phyloP scores from a whole-genome alignment of 2,797 vertebrate genomes.

The Pipistrellus kuhlii region DNA sequence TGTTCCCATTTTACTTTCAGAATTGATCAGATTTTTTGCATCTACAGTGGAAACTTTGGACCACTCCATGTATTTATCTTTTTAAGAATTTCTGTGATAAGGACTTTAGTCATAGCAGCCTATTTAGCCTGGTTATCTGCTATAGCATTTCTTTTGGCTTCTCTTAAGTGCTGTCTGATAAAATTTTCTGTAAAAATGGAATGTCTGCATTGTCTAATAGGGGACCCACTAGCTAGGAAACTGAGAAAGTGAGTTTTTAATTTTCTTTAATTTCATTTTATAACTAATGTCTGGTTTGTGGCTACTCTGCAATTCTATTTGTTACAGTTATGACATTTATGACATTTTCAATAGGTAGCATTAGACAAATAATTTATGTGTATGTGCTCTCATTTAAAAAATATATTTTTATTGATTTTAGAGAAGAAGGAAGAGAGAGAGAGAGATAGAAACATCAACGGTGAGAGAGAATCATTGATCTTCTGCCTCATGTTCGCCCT shows the following conservation, averaged over 20 bases:
- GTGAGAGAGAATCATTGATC: too few species aligned
- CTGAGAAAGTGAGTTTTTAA: constrained; percentile 10
- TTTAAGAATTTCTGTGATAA: neutral
- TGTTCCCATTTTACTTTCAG: neutral
- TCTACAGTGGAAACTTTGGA: neutral
- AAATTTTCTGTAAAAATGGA: neutral
- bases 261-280: neutral
- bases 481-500: too few species aligned
- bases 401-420: too few species aligned
- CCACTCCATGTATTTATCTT: neutral
- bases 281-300: neutral
- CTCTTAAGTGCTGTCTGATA: neutral
- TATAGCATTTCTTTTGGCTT: neutral
- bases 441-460: too few species aligned
- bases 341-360: neutral
- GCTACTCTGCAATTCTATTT: neutral
- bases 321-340: neutral
- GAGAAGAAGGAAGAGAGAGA: too few species aligned
- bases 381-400: neutral
- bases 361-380: neutral
- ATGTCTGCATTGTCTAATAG: neutral
- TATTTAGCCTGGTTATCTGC: neutral
- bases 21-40: neutral
- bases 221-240: neutral
- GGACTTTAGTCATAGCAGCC: neutral